A percentile compares a stretch with the other conserved stretches of the same genome.
These are phyloP conservation scores for Pluvialis apricaria DNA, from an alignment of 2,113 vertebrate genomes.

Conservation along the genomic window DNA sequence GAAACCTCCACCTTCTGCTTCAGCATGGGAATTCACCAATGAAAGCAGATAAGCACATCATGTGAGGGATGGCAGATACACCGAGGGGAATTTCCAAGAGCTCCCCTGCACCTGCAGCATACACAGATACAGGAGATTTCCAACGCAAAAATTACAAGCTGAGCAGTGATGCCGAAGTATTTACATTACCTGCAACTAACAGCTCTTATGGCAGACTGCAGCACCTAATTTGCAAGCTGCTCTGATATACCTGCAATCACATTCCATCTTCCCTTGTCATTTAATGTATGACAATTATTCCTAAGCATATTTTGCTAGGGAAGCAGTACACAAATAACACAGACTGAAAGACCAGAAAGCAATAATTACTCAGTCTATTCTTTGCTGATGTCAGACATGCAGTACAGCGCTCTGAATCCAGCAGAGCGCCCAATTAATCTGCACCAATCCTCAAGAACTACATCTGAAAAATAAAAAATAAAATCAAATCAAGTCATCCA, in stretches of 20 bases:
- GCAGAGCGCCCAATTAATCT: slow-evolving; percentile 20
- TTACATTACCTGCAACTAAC: neutral
- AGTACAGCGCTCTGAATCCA: neutral
- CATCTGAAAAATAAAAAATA: neutral
- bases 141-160: neutral
- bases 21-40: slow-evolving; percentile 20
- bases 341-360: slow-evolving; percentile 20
- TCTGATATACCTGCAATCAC: slow-evolving; percentile 14
- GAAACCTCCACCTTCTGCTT: neutral
- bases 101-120: slow-evolving; percentile 9
- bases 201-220: slow-evolving; percentile 38
- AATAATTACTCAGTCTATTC: slow-evolving; percentile 29
- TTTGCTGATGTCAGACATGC: slow-evolving; percentile 15
- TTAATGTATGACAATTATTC: neutral
- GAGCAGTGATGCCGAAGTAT: neutral
- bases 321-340: slow-evolving; percentile 2
- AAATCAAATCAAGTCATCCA: neutral
- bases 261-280: neutral
- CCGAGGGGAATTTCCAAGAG: slow-evolving; percentile 32
- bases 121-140: neutral
- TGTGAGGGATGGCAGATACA: neutral
- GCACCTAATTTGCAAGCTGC: slow-evolving; percentile 42
- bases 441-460: slow-evolving; percentile 1
- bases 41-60: neutral
- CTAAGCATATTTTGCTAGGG: neutral